Evolutionary conservation across 2,888 invertebrate genomes (phyloP), one percentile per base, ranked within the genome.

Genomic region (Patella depressa): DNA sequence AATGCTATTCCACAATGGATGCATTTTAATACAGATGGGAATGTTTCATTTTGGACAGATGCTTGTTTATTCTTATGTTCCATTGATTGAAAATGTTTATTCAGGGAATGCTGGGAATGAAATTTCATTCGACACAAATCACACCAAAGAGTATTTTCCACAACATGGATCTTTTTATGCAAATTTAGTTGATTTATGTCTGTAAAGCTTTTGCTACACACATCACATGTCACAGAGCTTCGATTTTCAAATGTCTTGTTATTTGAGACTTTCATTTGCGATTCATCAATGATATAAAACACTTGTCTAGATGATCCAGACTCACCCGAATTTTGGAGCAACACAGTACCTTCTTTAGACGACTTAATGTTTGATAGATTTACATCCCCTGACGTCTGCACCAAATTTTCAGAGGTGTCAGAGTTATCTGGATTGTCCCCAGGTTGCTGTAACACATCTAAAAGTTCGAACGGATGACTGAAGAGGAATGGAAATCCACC

Each of bases 11-110:
- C 96, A 91, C 99, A 99, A 90, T 98, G 98, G 29, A 95, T 95
- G 93, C 99, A 99, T 89, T 97, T 96, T 91, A 98, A 99, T 24
- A 98, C 98, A 74, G 98, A 94, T 3, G 98, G 98, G 92, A 98
- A 45, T 45, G 45, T 45, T 45, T 45, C 45, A 45, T 45, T 45
- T 45, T 45, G 45, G 45, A 45, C 81, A 12, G 80, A 59, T n/a
- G 59, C 79, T 53, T 88, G 84, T 93, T 97, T 97, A 90, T 96
- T 97, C 87, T 96, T 95, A 93, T 98, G 98, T 82, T 96, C 95
- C 88, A 96, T 96, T 76, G 97, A 97, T 79, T 97, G 94, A 91
- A 97, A 96, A 90, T 98, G 98, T 92, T 98, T 98, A 89, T 97
- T 96, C 78, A 98, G 93, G 90, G 97, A 97, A 1, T 97, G 97